These are phyloP conservation scores for Ctenomys sociabilis DNA, from an alignment of 2,113 vertebrate genomes.

Conservation along the genomic window DNA sequence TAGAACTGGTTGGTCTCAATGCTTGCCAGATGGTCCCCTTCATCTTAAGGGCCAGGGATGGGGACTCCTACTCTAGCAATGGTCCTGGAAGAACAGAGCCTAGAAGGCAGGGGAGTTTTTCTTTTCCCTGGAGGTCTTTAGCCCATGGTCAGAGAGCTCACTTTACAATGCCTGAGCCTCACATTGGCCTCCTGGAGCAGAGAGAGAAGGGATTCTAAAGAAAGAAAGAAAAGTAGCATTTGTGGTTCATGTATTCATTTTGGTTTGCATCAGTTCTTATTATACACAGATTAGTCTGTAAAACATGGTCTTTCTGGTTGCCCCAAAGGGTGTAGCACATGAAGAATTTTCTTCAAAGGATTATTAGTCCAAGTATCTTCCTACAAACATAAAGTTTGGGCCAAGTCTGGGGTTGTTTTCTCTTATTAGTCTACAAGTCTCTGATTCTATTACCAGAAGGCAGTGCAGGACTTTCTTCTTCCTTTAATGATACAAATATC, in stretches of 20 bases:
- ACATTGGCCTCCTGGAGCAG: not conserved
- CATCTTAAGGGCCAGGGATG: not conserved
- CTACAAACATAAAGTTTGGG: not conserved
- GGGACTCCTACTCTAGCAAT: not conserved
- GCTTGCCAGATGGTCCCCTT: not conserved
- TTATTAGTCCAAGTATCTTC: not conserved
- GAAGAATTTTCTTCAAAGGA: not conserved
- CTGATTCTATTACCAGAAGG: not conserved
- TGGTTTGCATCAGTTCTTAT: not conserved
- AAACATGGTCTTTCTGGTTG: not conserved
- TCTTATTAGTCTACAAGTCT: not conserved
- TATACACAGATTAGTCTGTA: not conserved
- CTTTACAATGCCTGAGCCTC: not conserved
- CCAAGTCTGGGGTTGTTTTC: not conserved
- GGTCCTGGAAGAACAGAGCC: not conserved
- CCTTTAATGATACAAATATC: constrained; percentile 35
- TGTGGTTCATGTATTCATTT: not conserved
- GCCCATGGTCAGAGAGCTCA: not conserved
- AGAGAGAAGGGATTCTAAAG: not conserved
- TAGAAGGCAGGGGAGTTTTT: not conserved
- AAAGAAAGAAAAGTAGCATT: not conserved
- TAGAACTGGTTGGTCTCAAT: not conserved
- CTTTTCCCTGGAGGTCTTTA: not conserved
- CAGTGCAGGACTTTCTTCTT: not conserved
- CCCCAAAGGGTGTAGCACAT: not conserved